Evolutionary conservation across 2,113 vertebrate species (phyloP).

Genomic region (Passer domesticus): DNA sequence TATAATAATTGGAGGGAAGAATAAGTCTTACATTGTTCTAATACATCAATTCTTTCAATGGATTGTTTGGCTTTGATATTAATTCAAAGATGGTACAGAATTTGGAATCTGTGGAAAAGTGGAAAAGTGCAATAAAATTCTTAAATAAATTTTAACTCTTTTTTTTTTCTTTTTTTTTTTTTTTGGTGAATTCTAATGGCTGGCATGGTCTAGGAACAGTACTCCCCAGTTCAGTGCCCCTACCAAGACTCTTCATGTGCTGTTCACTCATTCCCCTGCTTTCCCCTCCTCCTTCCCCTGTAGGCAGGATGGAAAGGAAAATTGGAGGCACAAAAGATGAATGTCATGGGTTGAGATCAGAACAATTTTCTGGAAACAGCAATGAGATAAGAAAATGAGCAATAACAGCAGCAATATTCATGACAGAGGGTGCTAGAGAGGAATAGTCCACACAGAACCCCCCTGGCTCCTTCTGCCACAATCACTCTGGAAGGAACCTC

Average conservation of each 20-base stretch:
- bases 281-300: neutral
- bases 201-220: too few species aligned
- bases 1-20: neutral
- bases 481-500: neutral
- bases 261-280: neutral
- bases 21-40: neutral
- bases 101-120: neutral
- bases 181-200: neutral
- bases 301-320: neutral
- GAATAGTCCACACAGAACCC: neutral
- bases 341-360: neutral
- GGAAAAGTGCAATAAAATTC: neutral
- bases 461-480: neutral
- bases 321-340: neutral
- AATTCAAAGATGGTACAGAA: neutral
- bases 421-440: neutral
- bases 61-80: neutral
- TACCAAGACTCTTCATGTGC: neutral
- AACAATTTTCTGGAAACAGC: neutral
- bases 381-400: neutral
- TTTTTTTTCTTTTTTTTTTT: too few species aligned
- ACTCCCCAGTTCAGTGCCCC: rapidly evolving
- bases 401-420: neutral
- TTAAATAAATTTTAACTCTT: neutral
- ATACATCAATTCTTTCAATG: neutral